Percentiles rank a stretch among this genome's conserved stretches.
Evolutionary conservation across 2,113 vertebrate genomes (phyloP).

Genomic region (Phoxinus phoxinus): DNA sequence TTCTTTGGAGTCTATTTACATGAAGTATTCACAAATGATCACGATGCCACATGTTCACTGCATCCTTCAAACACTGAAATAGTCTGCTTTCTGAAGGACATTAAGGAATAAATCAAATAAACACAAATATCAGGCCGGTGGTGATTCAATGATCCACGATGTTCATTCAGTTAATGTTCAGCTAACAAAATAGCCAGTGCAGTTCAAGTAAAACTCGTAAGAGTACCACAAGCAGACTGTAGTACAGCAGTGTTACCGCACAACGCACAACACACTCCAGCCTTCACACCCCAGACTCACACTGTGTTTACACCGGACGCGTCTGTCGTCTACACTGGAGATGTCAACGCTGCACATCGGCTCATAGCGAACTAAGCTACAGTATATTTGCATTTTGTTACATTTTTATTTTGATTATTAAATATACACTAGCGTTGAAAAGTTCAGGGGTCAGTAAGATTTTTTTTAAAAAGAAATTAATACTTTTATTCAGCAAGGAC

Average conservation of each 20-base stretch:
- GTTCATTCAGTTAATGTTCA: conserved; percentile 37
- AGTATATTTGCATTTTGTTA: too few relatives aligned
- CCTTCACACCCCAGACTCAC: neutral
- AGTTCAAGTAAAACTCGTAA: conserved; percentile 13
- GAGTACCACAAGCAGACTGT: neutral
- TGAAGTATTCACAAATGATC: conserved; percentile 19
- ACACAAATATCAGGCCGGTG: conserved; percentile 17
- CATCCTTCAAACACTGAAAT: conserved; percentile 14
- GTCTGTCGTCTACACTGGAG: neutral
- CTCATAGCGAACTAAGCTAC: neutral
- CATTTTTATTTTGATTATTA: too few relatives aligned
- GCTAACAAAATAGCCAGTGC: neutral
- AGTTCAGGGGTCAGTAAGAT: neutral
- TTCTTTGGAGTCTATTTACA: conserved; percentile 20
- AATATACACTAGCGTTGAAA: neutral
- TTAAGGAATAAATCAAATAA: conserved; percentile 4
- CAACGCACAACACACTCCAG: neutral
- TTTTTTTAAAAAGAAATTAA: neutral
- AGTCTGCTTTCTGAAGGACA: neutral
- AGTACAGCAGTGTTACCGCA: conserved; percentile 3
- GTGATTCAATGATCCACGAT: conserved; percentile 1
- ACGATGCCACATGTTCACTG: neutral
- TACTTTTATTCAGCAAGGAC: neutral
- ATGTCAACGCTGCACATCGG: neutral
- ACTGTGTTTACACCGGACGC: neutral